Evolutionary conservation across 2,888 invertebrate genomes (phyloP).

Genomic region (Ceraclea dissimilis): DNA sequence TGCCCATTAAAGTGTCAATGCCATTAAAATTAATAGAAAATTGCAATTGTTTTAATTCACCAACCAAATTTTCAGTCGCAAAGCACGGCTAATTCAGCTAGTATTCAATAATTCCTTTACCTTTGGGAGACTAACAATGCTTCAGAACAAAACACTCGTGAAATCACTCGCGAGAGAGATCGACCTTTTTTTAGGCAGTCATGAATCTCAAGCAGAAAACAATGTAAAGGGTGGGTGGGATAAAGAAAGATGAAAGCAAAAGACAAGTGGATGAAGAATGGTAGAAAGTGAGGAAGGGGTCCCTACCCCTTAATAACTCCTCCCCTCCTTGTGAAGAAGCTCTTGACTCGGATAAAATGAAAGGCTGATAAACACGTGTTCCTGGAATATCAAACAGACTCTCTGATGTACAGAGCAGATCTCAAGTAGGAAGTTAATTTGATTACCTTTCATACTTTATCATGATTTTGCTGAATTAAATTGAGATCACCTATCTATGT

Average conservation of each 20-base stretch:
- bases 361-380: not conserved
- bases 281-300: too few relatives aligned
- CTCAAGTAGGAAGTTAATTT: not conserved
- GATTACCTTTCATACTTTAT: not conserved
- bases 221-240: not conserved
- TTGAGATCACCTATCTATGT: too few relatives aligned
- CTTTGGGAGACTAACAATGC: not conserved
- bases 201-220: not conserved
- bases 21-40: too few relatives aligned
- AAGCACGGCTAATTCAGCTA: too few relatives aligned
- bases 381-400: too few relatives aligned
- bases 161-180: too few relatives aligned
- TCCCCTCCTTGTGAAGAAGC: not conserved
- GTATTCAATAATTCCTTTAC: not conserved
- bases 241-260: not conserved
- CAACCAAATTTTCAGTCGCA: too few relatives aligned
- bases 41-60: too few relatives aligned
- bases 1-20: too few relatives aligned
- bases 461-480: too few relatives aligned
- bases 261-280: not conserved
- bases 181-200: not conserved
- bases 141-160: not conserved
- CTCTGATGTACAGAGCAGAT: not conserved
- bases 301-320: too few relatives aligned
- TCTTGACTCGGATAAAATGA: not conserved